Conservation (phyloP, 1,140 invertebrate species). For the Drosophila fuyamai region DNA sequence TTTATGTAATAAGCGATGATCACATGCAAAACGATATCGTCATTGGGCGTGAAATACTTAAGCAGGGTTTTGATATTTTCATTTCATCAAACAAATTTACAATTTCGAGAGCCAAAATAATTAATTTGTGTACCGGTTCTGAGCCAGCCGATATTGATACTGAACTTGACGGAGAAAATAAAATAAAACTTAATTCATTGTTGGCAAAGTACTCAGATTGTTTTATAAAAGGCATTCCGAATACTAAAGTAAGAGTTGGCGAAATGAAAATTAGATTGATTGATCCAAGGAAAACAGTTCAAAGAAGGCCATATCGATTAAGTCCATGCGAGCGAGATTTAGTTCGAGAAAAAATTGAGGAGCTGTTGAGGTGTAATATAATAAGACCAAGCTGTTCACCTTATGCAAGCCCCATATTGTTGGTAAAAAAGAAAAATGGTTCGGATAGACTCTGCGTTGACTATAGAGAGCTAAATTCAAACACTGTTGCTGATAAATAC, state of each 20-base stretch:
- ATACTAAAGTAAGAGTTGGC: constrained; percentile 2
- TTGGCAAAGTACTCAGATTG: too few relatives aligned
- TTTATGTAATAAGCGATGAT: constrained; percentile 33
- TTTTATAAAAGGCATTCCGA: constrained; percentile 16
- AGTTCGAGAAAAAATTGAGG: not conserved
- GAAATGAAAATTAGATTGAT: constrained; percentile 16
- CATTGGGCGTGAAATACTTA: constrained; percentile 34
- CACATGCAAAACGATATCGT: constrained; percentile 34
- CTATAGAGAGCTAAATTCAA: too few relatives aligned
- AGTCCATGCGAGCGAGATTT: not conserved
- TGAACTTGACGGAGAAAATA: constrained; percentile 1
- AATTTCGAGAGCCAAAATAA: not conserved
- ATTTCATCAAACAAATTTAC: constrained; percentile 9
- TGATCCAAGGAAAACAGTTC: constrained; percentile 14
- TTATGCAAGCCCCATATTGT: not conserved
- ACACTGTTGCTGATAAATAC: constrained; percentile 15
- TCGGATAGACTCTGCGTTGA: too few relatives aligned
- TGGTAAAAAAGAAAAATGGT: too few relatives aligned
- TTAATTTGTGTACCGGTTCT: not conserved
- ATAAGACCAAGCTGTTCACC: not conserved
- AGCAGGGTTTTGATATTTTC: constrained; percentile 37
- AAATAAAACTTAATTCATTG: constrained; percentile 4
- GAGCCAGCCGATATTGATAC: constrained; percentile 3
- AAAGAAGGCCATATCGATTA: not conserved
- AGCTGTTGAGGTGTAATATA: not conserved